Evolutionary conservation across 2,113 vertebrate species (phyloP).

Genomic region (Campylorhamphus procurvoides): DNA sequence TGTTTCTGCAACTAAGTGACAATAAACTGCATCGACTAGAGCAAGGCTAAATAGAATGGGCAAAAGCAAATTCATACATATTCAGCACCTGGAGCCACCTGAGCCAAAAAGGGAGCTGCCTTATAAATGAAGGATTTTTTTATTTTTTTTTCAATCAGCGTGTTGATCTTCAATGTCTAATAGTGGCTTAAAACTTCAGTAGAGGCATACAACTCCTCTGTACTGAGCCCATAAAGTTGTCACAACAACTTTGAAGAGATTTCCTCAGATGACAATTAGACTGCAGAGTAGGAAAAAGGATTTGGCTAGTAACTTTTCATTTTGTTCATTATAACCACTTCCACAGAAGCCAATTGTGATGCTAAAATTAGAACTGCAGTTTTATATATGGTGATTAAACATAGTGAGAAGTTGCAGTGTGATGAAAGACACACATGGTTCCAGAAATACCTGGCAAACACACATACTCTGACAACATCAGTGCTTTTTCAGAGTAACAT

Average conservation of each 20-base stretch:
- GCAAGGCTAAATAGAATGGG: not conserved
- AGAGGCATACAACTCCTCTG: not conserved
- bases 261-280: conserved; percentile 41
- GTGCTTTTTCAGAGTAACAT: not conserved
- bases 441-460: conserved; percentile 10
- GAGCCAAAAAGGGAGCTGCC: not conserved
- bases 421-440: not conserved
- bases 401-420: not conserved
- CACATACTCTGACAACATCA: not conserved
- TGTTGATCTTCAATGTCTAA: not conserved
- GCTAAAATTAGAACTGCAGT: conserved; percentile 34
- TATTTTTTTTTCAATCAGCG: not conserved
- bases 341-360: not conserved
- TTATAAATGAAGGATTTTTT: not conserved
- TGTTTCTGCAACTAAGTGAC: not conserved
- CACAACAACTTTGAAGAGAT: conserved; percentile 7
- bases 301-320: conserved; percentile 52
- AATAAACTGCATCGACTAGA: rapidly evolving
- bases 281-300: conserved; percentile 12
- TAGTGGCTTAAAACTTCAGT: not conserved
- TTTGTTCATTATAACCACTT: conserved; percentile 35
- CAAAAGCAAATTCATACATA: not conserved
- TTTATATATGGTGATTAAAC: not conserved
- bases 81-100: not conserved
- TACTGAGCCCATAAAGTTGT: not conserved